Percentiles rank a stretch among this genome's conserved stretches.
These are phyloP conservation scores for Diadegma fenestrale DNA, from an alignment of 2,888 invertebrate genomes.

Conservation along the genomic window DNA sequence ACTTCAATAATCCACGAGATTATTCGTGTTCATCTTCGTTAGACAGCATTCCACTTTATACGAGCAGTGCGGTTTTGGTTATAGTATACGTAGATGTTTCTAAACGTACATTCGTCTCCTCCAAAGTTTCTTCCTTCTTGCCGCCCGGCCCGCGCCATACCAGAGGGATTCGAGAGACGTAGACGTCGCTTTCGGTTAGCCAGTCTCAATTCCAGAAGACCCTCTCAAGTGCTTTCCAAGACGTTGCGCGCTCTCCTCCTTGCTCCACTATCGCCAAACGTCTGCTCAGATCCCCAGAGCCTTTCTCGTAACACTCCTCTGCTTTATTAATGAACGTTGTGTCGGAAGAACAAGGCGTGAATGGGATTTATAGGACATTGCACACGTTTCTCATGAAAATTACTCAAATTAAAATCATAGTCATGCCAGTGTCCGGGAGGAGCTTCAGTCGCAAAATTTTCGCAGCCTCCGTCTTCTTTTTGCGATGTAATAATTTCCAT, in stretches of 20 bases:
- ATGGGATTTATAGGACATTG: slow-evolving; percentile 46
- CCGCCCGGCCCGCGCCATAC: slow-evolving; percentile 19
- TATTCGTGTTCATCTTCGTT: slow-evolving; percentile 62
- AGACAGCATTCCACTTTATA: slow-evolving; percentile 42
- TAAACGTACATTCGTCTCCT: slow-evolving; percentile 62
- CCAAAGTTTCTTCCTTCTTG: slow-evolving; percentile 43
- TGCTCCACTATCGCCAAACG: slow-evolving; percentile 13
- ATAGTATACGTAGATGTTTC: slow-evolving; percentile 35
- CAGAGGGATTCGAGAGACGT: slow-evolving; percentile 63
- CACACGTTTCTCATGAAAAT: slow-evolving; percentile 33
- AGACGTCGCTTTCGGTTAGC: slow-evolving; percentile 62
- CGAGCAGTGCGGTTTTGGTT: slow-evolving; percentile 8
- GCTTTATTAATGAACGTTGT: slow-evolving; percentile 63
- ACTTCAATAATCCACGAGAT: slow-evolving; percentile 63
- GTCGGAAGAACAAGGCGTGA: slow-evolving; percentile 47
- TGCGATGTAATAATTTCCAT: background rate
- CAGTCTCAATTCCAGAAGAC: slow-evolving; percentile 62
- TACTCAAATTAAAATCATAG: slow-evolving; percentile 39
- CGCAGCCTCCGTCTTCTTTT: background rate
- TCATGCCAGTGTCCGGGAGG: too few species aligned
- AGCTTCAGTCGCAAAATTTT: background rate
- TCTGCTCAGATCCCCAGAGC: slow-evolving; percentile 47
- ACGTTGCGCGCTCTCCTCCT: slow-evolving; percentile 22
- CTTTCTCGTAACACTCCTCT: slow-evolving; percentile 54
- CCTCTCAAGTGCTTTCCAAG: slow-evolving; percentile 53